Evolutionary conservation across 2,888 invertebrate genomes (phyloP).

Genomic region (Amitus sp.): DNA sequence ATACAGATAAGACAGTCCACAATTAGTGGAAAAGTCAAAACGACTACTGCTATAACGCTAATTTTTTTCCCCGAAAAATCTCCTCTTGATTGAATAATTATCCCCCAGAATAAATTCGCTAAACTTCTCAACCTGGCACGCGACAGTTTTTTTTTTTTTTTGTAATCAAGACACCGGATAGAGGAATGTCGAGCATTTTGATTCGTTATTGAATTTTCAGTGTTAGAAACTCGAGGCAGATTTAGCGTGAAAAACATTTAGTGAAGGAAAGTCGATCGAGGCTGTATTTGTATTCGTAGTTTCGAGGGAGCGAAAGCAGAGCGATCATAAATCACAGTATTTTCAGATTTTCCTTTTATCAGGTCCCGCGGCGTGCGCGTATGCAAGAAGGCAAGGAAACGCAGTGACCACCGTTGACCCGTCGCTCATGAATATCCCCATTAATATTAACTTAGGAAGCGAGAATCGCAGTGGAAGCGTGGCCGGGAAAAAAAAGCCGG

Average conservation of each 20-base stretch:
- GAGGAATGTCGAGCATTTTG: too few species aligned
- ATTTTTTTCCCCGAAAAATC: too few species aligned
- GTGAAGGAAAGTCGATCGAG: slow-evolving; percentile 15
- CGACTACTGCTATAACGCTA: too few species aligned
- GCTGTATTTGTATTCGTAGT: slow-evolving; percentile 49
- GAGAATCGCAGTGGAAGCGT: slow-evolving; percentile 52
- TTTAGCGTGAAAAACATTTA: slow-evolving; percentile 17
- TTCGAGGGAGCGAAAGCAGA: slow-evolving; percentile 47
- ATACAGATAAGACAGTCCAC: too few species aligned
- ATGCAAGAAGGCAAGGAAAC: slow-evolving; percentile 24
- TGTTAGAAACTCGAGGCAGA: too few species aligned
- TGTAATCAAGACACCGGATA: too few species aligned
- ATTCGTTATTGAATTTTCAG: too few species aligned
- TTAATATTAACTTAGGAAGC: slow-evolving; percentile 64
- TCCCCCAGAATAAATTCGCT: too few species aligned
- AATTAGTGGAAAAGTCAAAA: too few species aligned
- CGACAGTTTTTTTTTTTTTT: too few species aligned
- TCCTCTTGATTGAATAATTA: too few species aligned
- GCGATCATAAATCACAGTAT: slow-evolving; percentile 61
- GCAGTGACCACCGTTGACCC: slow-evolving; percentile 55
- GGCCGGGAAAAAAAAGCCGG: slow-evolving; percentile 36
- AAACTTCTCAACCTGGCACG: too few species aligned
- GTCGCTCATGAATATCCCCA: slow-evolving; percentile 64
- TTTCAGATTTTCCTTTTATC: slow-evolving; percentile 65
- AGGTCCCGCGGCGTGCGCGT: slow-evolving; percentile 36